Conservation (phyloP, 2,113 vertebrate genomes). For the Syngnathus scovelli region DNA sequence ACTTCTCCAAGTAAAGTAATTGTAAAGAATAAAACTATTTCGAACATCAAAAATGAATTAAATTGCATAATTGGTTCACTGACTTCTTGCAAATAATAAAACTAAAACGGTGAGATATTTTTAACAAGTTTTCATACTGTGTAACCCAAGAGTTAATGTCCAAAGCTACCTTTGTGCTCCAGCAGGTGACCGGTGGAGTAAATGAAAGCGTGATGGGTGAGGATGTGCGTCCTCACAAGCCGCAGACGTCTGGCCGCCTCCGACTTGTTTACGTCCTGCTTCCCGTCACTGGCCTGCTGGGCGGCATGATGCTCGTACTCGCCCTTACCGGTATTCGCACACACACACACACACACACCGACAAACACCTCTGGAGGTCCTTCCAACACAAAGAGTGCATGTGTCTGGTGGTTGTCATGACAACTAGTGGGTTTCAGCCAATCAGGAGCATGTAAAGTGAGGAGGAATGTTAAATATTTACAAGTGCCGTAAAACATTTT, state of each 20-base stretch:
- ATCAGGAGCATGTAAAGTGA: conserved; percentile 12
- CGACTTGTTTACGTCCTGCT: conserved; percentile 58
- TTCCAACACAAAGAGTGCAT: conserved; percentile 4
- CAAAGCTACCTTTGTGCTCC: neutral
- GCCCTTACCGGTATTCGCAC: conserved; percentile 37
- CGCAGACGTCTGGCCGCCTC: conserved; percentile 44
- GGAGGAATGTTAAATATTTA: conserved; percentile 47
- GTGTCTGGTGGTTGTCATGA: conserved; percentile 31
- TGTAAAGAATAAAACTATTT: neutral
- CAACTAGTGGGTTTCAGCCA: conserved; percentile 30
- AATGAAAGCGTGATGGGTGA: conserved; percentile 36
- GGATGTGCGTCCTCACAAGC: conserved; percentile 50
- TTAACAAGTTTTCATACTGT: no score
- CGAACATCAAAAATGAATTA: neutral
- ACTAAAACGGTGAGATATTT: no score
- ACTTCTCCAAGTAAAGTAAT: neutral
- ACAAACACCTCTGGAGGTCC: neutral
- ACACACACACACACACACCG: neutral
- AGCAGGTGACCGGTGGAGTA: conserved; percentile 19
- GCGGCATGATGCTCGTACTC: conserved; percentile 44
- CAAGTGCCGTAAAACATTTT: conserved; percentile 15
- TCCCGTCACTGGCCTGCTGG: conserved; percentile 47
- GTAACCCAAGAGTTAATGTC: neutral
- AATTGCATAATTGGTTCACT: neutral
- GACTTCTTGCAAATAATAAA: no score